Evolutionary conservation across 2,797 vertebrate genomes (phyloP).

Genomic region (Tiaroga cobitis): DNA sequence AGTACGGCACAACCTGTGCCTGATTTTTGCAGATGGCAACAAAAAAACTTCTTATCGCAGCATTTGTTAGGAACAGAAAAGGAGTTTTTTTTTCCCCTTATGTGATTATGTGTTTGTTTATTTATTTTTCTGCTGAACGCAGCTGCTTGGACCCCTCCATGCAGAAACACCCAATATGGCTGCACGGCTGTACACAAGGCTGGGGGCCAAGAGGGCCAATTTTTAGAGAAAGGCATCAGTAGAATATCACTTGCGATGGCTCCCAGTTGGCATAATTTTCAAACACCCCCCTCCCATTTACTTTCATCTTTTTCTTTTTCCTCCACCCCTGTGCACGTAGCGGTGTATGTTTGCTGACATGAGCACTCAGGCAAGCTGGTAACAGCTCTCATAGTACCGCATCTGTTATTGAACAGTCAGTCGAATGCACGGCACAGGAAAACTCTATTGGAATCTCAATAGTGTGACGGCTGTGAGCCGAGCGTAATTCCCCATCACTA

Average conservation of each 20-base stretch:
- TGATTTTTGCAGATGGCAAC: conserved; percentile 76
- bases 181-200: conserved; percentile 72
- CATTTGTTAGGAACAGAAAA: conserved; percentile 64
- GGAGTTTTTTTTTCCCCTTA: conserved; percentile 25
- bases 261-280: conserved; percentile 76
- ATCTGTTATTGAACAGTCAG: conserved; percentile 83
- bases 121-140: conserved; percentile 80
- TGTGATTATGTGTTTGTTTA: conserved; percentile 77
- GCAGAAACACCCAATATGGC: conserved; percentile 78
- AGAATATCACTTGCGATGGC: conserved; percentile 75
- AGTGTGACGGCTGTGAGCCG: conserved; percentile 80
- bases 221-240: conserved; percentile 67
- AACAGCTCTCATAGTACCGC: conserved; percentile 82
- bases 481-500: conserved; percentile 82
- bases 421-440: conserved; percentile 75
- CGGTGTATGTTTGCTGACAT: conserved; percentile 82
- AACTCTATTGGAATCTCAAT: conserved; percentile 86
- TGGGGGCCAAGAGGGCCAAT: conserved; percentile 72
- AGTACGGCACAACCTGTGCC: conserved; percentile 41
- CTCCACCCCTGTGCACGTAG: conserved; percentile 73
- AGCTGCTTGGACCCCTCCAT: conserved; percentile 72
- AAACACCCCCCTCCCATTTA: conserved; percentile 53
- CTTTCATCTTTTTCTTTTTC: conserved; percentile 40
- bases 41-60: conserved; percentile 72
- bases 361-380: conserved; percentile 79